phyloP scores from a whole-genome alignment of 2,797 vertebrate genomes.

The Lepilemur septentrionalis region DNA sequence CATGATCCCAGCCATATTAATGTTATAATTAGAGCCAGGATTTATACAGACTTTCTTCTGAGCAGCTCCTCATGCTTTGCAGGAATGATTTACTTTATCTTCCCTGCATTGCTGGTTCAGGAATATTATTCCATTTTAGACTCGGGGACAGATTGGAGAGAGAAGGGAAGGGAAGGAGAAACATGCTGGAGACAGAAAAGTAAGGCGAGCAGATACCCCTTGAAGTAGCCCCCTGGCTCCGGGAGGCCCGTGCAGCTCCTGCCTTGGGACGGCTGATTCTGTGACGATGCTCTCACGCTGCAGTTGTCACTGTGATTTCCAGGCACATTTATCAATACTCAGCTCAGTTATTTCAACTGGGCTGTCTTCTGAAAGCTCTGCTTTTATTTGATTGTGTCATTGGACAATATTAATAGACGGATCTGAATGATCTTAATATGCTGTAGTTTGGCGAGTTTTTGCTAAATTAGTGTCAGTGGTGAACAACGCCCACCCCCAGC shows the following conservation, averaged over 20 bases:
- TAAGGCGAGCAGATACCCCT: neutral
- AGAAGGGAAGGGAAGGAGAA: neutral
- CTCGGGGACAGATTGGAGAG: conserved; percentile 16
- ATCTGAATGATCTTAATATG: accelerated
- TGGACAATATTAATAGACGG: neutral
- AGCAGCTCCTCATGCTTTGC: neutral
- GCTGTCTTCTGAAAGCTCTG: neutral
- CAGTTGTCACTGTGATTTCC: accelerated
- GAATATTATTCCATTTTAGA: conserved; percentile 24
- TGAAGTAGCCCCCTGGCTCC: neutral
- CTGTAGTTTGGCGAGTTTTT: neutral
- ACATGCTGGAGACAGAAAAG: neutral
- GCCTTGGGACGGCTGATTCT: accelerated
- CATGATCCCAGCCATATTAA: conserved; percentile 68
- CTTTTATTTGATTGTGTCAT: neutral
- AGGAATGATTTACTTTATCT: neutral
- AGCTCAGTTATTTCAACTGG: too few species aligned
- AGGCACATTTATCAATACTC: accelerated
- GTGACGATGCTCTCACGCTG: accelerated
- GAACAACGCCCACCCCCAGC: neutral
- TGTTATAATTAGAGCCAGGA: conserved; percentile 72
- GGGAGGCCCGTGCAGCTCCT: accelerated
- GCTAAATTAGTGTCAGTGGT: neutral
- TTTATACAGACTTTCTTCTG: conserved; percentile 57
- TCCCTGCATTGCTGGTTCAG: neutral